A percentile compares a stretch with the other conserved stretches of the same genome.
phyloP scores from a whole-genome alignment of 2,797 vertebrate species.

The Aratinga solstitialis region DNA sequence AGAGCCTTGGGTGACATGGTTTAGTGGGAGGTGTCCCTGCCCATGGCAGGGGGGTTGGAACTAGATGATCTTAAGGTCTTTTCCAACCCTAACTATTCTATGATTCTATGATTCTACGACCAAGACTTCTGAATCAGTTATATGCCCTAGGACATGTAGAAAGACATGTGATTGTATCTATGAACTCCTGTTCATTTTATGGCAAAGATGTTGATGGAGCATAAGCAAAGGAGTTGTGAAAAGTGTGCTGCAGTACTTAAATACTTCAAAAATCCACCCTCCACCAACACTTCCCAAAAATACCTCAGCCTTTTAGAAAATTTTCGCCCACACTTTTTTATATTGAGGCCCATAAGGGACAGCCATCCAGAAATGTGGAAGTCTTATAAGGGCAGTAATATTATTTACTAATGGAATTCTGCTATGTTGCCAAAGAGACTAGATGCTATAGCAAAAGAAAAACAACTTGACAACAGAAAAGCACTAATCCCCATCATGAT shows the following conservation, averaged over 20 bases:
- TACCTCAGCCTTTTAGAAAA: neutral
- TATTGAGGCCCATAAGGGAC: neutral
- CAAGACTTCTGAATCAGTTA: neutral
- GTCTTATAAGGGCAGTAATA: neutral
- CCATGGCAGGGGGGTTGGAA: too few relatives aligned
- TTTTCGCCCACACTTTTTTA: neutral
- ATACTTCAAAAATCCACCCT: neutral
- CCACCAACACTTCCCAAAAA: neutral
- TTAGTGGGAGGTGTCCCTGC: too few relatives aligned
- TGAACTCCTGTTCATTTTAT: neutral
- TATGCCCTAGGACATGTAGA: neutral
- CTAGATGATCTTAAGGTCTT: too few relatives aligned
- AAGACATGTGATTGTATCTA: neutral
- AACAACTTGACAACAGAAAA: slow-evolving; percentile 1
- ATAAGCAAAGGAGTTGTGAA: neutral
- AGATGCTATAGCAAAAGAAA: neutral
- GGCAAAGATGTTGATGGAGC: neutral
- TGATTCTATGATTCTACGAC: too few relatives aligned
- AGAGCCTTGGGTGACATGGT: too few relatives aligned
- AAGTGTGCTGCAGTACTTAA: neutral
- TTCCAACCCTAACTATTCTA: too few relatives aligned
- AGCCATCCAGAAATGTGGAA: neutral
- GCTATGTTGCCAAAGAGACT: neutral
- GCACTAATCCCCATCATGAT: neutral
- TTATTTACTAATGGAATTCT: slow-evolving; percentile 20